phyloP scores from a whole-genome alignment of 53 echinoderm and acorn worm species.

The Holothuria scabra region DNA sequence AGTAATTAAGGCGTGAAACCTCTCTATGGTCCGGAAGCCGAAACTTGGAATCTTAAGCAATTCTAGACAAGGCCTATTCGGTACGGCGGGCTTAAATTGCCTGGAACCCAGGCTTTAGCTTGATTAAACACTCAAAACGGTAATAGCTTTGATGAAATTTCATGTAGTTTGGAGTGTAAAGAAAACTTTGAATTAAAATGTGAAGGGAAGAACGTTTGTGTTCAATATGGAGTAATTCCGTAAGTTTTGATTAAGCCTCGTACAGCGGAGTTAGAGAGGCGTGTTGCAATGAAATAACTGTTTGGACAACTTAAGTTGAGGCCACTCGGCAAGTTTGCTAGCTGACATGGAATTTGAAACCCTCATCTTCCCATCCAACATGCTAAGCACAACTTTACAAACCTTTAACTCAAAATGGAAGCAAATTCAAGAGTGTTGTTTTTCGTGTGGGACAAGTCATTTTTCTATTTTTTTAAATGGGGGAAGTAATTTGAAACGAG shows the following conservation, averaged over 20 bases:
- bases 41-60: constrained; percentile 8
- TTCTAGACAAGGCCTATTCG: neutral
- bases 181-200: constrained; percentile 19
- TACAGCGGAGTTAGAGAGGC: neutral
- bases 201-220: too few relatives aligned
- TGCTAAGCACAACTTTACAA: too few relatives aligned
- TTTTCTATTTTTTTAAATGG: too few relatives aligned
- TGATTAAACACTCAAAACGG: constrained; percentile 34
- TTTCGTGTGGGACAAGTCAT: too few relatives aligned
- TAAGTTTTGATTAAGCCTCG: too few relatives aligned
- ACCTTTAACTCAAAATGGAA: too few relatives aligned
- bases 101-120: constrained; percentile 3
- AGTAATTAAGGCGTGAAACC: constrained; percentile 39
- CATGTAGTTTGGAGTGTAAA: constrained; percentile 21
- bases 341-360: constrained; percentile 34
- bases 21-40: constrained; percentile 20
- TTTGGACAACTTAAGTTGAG: constrained; percentile 19
- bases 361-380: neutral
- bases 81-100: constrained; percentile 26
- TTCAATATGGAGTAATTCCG: too few relatives aligned
- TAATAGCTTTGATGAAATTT: constrained; percentile 43
- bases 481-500: too few relatives aligned
- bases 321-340: constrained; percentile 5
- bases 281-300: neutral
- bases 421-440: too few relatives aligned